Evolutionary conservation across 2,888 invertebrate genomes (phyloP).

Genomic region (Heliothis peltigera): DNA sequence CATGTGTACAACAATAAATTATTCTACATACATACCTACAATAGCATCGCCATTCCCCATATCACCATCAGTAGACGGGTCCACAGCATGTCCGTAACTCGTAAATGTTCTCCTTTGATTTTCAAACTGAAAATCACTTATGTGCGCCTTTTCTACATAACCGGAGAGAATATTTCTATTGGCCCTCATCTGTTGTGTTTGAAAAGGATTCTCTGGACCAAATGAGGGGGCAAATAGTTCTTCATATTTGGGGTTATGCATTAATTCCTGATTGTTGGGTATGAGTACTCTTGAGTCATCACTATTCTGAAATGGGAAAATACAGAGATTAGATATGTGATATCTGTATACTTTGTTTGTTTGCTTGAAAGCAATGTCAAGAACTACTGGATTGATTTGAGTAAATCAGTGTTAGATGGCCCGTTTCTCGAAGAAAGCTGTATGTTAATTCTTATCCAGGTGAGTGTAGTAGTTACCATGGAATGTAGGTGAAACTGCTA

Average conservation of each 20-base stretch:
- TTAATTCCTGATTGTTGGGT: slow-evolving; percentile 95
- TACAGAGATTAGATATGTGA: not conserved
- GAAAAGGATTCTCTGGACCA: slow-evolving; percentile 98
- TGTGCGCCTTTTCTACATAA: slow-evolving; percentile 97
- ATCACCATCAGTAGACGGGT: slow-evolving; percentile 95
- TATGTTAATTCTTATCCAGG: too few species aligned
- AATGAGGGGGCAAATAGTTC: slow-evolving; percentile 97
- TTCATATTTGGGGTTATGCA: slow-evolving; percentile 97
- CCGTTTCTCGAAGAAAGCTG: too few species aligned
- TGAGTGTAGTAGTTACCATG: too few species aligned
- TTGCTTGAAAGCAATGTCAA: too few species aligned
- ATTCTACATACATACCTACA: slow-evolving; percentile 79
- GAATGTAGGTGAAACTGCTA: too few species aligned
- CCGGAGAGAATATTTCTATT: slow-evolving; percentile 97
- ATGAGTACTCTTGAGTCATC: slow-evolving; percentile 93
- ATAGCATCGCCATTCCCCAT: slow-evolving; percentile 82
- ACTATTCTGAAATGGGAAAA: slow-evolving; percentile 89
- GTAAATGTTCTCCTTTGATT: slow-evolving; percentile 98
- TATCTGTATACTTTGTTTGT: too few species aligned
- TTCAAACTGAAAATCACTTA: slow-evolving; percentile 99
- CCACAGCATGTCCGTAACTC: slow-evolving; percentile 98
- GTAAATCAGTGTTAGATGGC: too few species aligned
- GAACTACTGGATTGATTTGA: too few species aligned
- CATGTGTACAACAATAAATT: not conserved
- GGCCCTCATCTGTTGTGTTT: slow-evolving; percentile 96